Evolutionary conservation across 1,140 invertebrate species (phyloP), one percentile per base, ranked within the genome.

Genomic region (Drosophila repleta): DNA sequence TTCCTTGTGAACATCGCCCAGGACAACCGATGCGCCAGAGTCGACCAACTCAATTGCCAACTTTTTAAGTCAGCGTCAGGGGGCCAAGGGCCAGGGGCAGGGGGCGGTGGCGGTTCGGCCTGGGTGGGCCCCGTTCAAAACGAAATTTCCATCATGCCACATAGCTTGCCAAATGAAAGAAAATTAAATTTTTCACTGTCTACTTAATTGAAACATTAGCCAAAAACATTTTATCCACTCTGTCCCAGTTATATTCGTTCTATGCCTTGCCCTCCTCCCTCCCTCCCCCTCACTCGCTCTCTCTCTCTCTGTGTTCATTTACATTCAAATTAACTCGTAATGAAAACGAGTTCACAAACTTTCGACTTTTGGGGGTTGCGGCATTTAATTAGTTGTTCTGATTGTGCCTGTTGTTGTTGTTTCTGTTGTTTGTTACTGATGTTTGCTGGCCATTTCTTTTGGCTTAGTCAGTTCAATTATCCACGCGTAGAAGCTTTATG

Each of bases 321-420:
- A 90, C 87, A 90, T 90, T 90, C 83, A 90, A 90, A 90, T 90
- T 90, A 90, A 90, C 87, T 90, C 87, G 88, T 90, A 90, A 90
- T 90, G 87, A 88, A 88, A 87, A 88, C 79, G 83, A 87, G 83
- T 88, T 84, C 75, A 63, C 60, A 62, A 76, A 78, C 73, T 78
- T 78, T 68, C n/a, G 66, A 85, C 81, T 85, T 74, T 65, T 43
- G 45, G 82, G 75, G 71, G 75, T 82, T 85, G 83, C 68, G 79
- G 83, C 83, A 88, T 87, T 87, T 87, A 87, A 87, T 87, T 87
- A 87, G 82, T 87, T 87, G 70, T 67, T 87, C 60, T 88, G 83
- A 79, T 88, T 87, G 74, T 58, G 75, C 65, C 51, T 71, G 67
- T 74, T 79, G 43, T 15, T 41, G 39, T 4, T 41, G 39, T 4